Base-by-base conservation (phyloP, 35 echinoderm and acorn worm genomes). In the Holothuria glaberrima region DNA sequence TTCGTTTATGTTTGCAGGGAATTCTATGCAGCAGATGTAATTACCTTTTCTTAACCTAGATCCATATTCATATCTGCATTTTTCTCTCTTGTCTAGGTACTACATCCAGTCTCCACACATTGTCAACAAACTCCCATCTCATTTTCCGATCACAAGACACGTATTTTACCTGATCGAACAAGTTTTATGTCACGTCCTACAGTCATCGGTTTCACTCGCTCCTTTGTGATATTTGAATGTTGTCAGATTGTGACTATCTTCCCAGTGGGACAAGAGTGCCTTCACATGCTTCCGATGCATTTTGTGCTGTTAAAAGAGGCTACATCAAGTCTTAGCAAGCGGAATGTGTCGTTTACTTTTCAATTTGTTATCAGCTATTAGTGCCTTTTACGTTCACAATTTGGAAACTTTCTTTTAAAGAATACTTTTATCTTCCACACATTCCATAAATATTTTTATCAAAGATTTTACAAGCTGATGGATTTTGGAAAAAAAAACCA, bases 71-170 rank as follows among this genome's bases (percentile, higher is more conserved):
- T 12, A 12, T 69, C 25, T 27, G 25, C 66, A 78, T 28, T 61
- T 31, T 36, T n/a, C 77, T 48, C 68, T 61, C n/a, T 30, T 19
- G 4, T 75, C 9, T 71, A 94, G 95, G 82, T 98, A 98, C 82
- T 98, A 98, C 60, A 83, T 98, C 45, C 95, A 92, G 45, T 94
- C 95, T 71, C 96, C 96, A 10, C 90, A 98, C 78, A 98, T 98
- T 14, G 88, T 98, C 1, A 89, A 83, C 41, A 94, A 98, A 59
- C 88, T 98, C 30, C 96, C 96, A 0, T 46, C 38, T 35, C 9
- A 64, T 25, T 98, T 95, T 32, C 96, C 96, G 6, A 98, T 98
- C 72, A 94, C 93, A 32, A 65, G 85, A 60, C 72, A 87, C 75
- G 93, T 88, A 22, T 52, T 98, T 59, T 91, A 86, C 33, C 74